Percentiles rank a stretch among this genome's conserved stretches.
Evolutionary conservation across 2,113 vertebrate genomes (phyloP).

Genomic region (Mohoua ochrocephala): DNA sequence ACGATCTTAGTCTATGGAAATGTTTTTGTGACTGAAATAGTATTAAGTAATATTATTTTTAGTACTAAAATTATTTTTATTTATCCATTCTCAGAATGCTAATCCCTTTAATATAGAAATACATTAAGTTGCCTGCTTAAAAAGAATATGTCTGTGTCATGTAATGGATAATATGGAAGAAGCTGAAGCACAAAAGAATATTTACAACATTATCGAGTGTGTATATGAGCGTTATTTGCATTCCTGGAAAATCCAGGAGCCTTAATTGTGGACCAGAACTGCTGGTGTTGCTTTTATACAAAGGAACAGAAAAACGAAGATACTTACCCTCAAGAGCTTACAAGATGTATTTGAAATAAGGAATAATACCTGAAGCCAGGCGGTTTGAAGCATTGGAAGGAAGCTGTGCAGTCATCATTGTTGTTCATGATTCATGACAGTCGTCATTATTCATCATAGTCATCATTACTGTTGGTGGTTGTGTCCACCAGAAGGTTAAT

Average conservation of each 20-base stretch:
- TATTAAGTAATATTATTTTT: not conserved
- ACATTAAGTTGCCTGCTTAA: not conserved
- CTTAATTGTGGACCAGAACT: not conserved
- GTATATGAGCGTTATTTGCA: not conserved
- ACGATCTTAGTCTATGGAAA: not conserved
- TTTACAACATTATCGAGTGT: not conserved
- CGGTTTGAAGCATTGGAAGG: not conserved
- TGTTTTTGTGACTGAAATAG: not conserved
- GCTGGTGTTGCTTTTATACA: not conserved
- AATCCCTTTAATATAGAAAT: not conserved
- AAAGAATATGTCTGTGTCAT: not conserved
- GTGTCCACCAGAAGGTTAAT: not conserved
- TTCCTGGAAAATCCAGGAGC: not conserved
- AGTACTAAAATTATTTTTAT: not conserved
- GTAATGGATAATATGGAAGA: not conserved
- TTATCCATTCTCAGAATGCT: not conserved
- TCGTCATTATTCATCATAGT: not conserved
- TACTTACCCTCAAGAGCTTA: not conserved
- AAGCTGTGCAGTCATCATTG: not conserved
- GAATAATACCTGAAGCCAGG: not conserved
- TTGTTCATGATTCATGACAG: not conserved
- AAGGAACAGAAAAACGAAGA: not conserved
- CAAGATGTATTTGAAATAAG: not conserved
- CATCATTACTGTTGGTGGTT: not conserved
- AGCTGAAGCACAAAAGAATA: not conserved